Base-by-base conservation (phyloP, 1,140 invertebrate species). In the Papilio aristodemus region DNA sequence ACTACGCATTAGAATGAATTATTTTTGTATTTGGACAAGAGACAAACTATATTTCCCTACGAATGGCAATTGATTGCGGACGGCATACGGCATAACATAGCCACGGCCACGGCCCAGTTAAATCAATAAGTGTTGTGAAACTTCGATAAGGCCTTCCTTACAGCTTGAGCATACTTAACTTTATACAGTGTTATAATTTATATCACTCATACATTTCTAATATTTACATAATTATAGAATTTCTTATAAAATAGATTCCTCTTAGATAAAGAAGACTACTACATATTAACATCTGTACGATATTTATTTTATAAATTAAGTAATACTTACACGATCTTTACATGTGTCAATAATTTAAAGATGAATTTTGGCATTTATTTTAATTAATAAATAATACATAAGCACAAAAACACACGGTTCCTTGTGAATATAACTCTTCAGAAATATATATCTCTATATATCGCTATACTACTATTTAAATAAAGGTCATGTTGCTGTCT, bases 31-130 rank as follows among this genome's bases (percentile, higher is more conserved):
- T 6, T 11, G 17, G 43, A 17, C 22, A 54, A 22, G 5, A 27
- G 17, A 38, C 36, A 60, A 17, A 64, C 59, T 39, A 62, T 11
- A 3, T 64, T 25, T 41, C 19, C 41, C 11, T 63, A 43, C 11
- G 27, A 43, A 64, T 43, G 39, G 38, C 17, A 41, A 25, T 63
- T 43, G 39, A 43, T 64, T 27, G 37, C 37, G 38, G 60, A 64
- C 60, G 60, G 60, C 60, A 64, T 25, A 64, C 60, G 60, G 60
- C 60, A 64, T 25, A 38, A 41, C 43, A 43, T 64, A 64, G 60
- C 60, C 60, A 64, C 2, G 27, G 27, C n/a, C n/a, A n/a, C 19
- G 19, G 19, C 17, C 2, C 60, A 64, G 10, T 41, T 43, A 43
- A 43, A 64, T 64, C 60, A 38, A 64, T 43, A 43, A 64, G 38